Base-by-base conservation (phyloP, 1,140 invertebrate species). In the Berghia stephanieae region DNA sequence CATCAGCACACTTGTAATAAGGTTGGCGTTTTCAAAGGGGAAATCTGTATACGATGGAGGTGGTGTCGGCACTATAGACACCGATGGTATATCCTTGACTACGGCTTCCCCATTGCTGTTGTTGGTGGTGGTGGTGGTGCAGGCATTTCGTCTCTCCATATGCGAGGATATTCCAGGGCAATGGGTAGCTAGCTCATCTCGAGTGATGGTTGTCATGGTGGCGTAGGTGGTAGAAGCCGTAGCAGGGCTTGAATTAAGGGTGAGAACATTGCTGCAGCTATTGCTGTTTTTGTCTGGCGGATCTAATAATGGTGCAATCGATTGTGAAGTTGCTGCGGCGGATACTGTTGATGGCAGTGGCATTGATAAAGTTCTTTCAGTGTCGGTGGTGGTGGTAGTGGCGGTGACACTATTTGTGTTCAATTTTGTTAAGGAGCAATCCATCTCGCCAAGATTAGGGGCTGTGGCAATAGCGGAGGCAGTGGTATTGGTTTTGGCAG, bases 111-210 rank as follows among this genome's bases (percentile, higher is more conserved):
- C 6, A 18, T n/a, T 34, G 34, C n/a, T 10, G 63, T 27, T n/a
- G 67, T 40, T 69, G 67, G 6, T n/a, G 13, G 10, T 36, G 36
- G 24, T 6, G 36, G 21, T 69, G 67, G n/a, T 42, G 67, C 6
- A 16, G n/a, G 43, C 6, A 36, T 36, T n/a, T 44, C 60, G 71
- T 34, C 38, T 71, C 34, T 83, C 83, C 80, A 87, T 86, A 60
- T 86, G 86, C 3, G 85, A 86, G 1, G 85, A 87, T n/a, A 87
- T 86, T 27, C 79, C 81, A 16, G 86, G 85, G 75, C 85, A 87
- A 8, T 84, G 84, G 43, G 84, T 81, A 36, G 85, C 85, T 2
- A 87, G 82, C 79, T 83, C 83, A 74, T 87, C 86, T 10, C 83
- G 82, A 2, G 86, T 86, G 0, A 84, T 87, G 71, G 83, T 83